These are phyloP conservation scores for Hetaerina titia DNA, from an alignment of 2,888 invertebrate species.

Conservation along the genomic window DNA sequence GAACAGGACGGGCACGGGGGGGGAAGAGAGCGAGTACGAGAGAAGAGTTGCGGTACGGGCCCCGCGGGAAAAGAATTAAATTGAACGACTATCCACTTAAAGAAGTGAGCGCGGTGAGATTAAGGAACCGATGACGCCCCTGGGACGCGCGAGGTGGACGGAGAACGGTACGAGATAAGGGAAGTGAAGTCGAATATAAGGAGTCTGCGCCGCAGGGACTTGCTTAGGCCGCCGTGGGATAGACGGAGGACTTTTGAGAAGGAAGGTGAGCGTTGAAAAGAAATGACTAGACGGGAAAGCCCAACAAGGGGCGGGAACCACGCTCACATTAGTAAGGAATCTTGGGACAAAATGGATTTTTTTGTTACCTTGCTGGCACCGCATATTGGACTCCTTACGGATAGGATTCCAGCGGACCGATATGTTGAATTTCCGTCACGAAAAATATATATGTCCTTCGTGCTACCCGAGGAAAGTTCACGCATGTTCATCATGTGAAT, in stretches of 20 bases:
- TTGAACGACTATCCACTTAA: conserved; percentile 53
- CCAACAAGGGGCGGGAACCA: too few relatives aligned
- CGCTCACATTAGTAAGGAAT: too few relatives aligned
- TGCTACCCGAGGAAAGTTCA: too few relatives aligned
- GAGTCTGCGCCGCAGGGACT: not conserved
- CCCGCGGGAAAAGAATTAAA: conserved; percentile 26
- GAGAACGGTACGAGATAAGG: not conserved
- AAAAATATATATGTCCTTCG: too few relatives aligned
- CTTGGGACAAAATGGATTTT: too few relatives aligned
- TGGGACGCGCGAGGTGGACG: not conserved
- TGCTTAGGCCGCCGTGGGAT: not conserved
- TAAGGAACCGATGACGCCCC: conserved; percentile 29
- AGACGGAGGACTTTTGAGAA: not conserved
- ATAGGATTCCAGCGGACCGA: too few relatives aligned
- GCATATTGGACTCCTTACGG: too few relatives aligned
- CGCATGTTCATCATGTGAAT: too few relatives aligned
- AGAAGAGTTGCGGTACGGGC: too few relatives aligned
- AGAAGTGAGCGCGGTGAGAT: conserved; percentile 43
- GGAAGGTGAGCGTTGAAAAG: not conserved
- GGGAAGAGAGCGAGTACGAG: not conserved
- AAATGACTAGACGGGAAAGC: too few relatives aligned
- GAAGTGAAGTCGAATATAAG: not conserved
- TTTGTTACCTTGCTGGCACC: too few relatives aligned
- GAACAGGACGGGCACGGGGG: not conserved
- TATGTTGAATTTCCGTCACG: too few relatives aligned